Evolutionary conservation across 2,797 vertebrate species (phyloP), one percentile per base, ranked within the genome.

Genomic region (Oryzias dopingdopingensis): DNA sequence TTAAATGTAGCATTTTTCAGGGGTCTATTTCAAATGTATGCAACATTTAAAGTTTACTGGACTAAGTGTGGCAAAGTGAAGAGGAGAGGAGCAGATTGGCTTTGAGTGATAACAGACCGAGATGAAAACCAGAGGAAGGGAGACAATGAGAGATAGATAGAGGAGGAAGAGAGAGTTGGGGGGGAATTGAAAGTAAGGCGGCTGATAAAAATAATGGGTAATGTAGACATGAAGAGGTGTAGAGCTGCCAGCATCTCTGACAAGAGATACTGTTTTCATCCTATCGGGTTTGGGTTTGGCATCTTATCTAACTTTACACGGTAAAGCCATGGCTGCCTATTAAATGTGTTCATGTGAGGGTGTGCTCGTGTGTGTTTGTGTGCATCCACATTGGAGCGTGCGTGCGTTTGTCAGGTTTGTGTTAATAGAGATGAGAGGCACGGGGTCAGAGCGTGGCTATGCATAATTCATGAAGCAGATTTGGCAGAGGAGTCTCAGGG

Each of bases 371-470:
- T 53, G 53, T 55, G 59, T 41, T 7, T 56, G 59, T 46, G 55
- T 62, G 57, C 60, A 49, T 67, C 26, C 49, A 24, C 23, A n/a
- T 54, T 3, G 17, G 54, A 57, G 56, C 32, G 62, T 54, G 64
- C 48, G 66, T 16, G 63, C 14, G 67, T 51, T 76, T 81, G 86
- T 81, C 86, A 85, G 80, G 77, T 68, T 82, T 62, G 83, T 60
- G 88, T 89, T 91, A 89, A 90, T 90, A 91, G 89, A 91, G 89
- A 91, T 86, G 89, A 90, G 89, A 88, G 87, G 80, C 65, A 13
- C 72, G 44, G 88, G 90, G 89, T 91, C 89, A 89, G 89, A 79
- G 77, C 64, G 49, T 86, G 81, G 78, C 50, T 60, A 86, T 92
- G 83, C 86, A 92, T 92, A 83, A 92, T 90, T 85, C 89, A 92